These are phyloP conservation scores for Anthoptus insignis DNA, from an alignment of 2,888 invertebrate species.

Conservation along the genomic window DNA sequence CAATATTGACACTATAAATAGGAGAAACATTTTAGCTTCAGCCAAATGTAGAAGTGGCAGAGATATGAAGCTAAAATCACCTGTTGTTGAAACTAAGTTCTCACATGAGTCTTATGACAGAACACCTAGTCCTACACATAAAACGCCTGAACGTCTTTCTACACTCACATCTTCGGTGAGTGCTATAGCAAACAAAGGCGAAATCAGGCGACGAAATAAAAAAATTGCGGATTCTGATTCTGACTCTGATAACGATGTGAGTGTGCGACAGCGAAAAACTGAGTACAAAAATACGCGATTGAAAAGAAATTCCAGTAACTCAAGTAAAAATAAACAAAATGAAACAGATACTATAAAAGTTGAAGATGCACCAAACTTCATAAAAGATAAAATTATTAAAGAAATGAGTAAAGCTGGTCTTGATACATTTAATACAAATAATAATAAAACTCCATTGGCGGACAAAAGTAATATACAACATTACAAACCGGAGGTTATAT, in stretches of 20 bases:
- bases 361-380: conserved; percentile 68
- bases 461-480: conserved; percentile 54
- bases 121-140: conserved; percentile 80
- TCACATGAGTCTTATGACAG: conserved; percentile 86
- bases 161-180: conserved; percentile 84
- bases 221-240: conserved; percentile 78
- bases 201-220: conserved; percentile 81
- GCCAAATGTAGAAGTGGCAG: conserved; percentile 95
- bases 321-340: conserved; percentile 72
- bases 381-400: conserved; percentile 72
- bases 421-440: conserved; percentile 60
- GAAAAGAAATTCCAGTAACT: conserved; percentile 76
- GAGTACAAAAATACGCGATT: conserved; percentile 80
- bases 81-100: conserved; percentile 91
- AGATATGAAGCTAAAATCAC: conserved; percentile 90
- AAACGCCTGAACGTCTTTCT: conserved; percentile 84
- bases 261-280: conserved; percentile 76
- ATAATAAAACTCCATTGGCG: conserved; percentile 49
- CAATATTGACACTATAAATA: conserved; percentile 94
- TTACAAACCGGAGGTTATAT: conserved; percentile 39
- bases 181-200: conserved; percentile 83
- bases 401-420: conserved; percentile 72
- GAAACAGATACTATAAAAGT: conserved; percentile 68
- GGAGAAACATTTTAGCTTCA: conserved; percentile 95
- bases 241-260: conserved; percentile 74